phyloP scores from a whole-genome alignment of 2,888 invertebrate species.

The Cataglyphis albicans region DNA sequence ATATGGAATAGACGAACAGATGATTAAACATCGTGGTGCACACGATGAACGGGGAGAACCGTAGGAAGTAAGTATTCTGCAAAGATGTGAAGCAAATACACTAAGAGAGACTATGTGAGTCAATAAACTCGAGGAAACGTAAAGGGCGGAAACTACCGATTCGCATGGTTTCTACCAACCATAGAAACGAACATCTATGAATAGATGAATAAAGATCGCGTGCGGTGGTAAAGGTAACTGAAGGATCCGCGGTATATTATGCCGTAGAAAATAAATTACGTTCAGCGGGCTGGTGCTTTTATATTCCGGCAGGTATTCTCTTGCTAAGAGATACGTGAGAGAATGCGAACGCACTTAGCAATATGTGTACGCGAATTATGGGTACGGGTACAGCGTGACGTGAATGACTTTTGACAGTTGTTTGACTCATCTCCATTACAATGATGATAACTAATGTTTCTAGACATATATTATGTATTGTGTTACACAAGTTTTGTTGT shows the following conservation, averaged over 20 bases:
- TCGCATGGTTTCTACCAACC: slow-evolving; percentile 22
- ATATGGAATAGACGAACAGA: not conserved
- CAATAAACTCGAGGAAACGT: slow-evolving; percentile 37
- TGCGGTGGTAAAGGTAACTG: slow-evolving; percentile 22
- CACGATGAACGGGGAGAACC: not conserved
- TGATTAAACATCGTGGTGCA: not conserved
- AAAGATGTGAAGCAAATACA: slow-evolving; percentile 8
- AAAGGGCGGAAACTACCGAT: slow-evolving; percentile 31
- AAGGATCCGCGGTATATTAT: slow-evolving; percentile 34
- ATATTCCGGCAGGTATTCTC: slow-evolving; percentile 39
- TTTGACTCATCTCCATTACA: slow-evolving; percentile 57
- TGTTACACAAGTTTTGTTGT: not conserved
- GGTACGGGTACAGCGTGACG: slow-evolving; percentile 28
- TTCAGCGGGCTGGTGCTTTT: slow-evolving; percentile 51
- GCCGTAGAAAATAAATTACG: slow-evolving; percentile 38
- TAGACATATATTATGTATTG: not conserved
- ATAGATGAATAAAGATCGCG: slow-evolving; percentile 44
- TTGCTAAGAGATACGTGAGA: slow-evolving; percentile 42
- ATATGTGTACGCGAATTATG: slow-evolving; percentile 44
- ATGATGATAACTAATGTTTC: slow-evolving; percentile 1
- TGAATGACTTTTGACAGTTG: slow-evolving; percentile 49
- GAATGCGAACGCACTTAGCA: slow-evolving; percentile 50
- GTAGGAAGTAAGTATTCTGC: slow-evolving; percentile 21
- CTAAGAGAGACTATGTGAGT: not conserved
- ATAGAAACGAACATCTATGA: slow-evolving; percentile 24